Conservation (phyloP, 2,113 vertebrate species). For the Lepus americanus region DNA sequence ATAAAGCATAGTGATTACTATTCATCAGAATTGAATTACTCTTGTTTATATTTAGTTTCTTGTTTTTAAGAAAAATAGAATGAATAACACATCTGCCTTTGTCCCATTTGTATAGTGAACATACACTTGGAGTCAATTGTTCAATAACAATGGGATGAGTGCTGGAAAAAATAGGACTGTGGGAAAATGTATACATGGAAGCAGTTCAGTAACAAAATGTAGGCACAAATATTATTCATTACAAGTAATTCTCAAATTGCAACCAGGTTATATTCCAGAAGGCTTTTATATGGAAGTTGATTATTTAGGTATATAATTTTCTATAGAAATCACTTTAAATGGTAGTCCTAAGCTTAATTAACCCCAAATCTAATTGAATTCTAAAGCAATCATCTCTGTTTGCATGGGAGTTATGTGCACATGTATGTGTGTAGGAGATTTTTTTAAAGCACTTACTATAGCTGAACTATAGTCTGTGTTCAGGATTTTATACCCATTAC, state of each 20-base stretch:
- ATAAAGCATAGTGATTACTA: constrained; percentile 68
- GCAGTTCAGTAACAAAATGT: not conserved
- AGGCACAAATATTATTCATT: constrained; percentile 13
- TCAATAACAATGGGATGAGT: not conserved
- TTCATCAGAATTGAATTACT: constrained; percentile 72
- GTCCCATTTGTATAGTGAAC: constrained; percentile 55
- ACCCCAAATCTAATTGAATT: constrained; percentile 54
- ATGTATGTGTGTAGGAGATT: rapidly evolving
- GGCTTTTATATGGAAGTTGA: not conserved
- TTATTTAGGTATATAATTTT: constrained; percentile 51
- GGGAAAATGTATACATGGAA: not conserved
- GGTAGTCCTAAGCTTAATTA: constrained; percentile 62
- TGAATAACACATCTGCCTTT: constrained; percentile 62
- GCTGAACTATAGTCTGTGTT: not conserved
- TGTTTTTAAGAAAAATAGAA: constrained; percentile 64
- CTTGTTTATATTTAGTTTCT: constrained; percentile 79
- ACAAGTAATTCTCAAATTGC: constrained; percentile 25
- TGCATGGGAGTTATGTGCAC: not conserved
- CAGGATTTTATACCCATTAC: constrained; percentile 12
- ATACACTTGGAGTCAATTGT: constrained; percentile 43
- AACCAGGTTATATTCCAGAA: constrained; percentile 16
- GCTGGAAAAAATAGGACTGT: not conserved
- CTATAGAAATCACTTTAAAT: constrained; percentile 57
- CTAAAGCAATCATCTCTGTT: constrained; percentile 32
- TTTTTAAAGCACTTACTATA: not conserved